Evolutionary conservation across 2,888 invertebrate genomes (phyloP).

Genomic region (Polia nebulosa): DNA sequence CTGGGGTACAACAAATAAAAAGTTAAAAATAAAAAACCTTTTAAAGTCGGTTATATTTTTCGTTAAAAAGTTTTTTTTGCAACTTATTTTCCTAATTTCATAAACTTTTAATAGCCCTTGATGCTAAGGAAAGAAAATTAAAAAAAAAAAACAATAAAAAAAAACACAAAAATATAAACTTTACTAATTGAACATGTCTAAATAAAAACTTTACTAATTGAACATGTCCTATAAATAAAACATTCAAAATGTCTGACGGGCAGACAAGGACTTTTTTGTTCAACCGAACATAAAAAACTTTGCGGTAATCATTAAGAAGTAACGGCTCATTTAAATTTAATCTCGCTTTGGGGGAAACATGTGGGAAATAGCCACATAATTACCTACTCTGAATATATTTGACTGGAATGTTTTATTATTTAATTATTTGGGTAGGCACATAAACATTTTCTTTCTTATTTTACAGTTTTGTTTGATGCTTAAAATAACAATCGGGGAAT

Average conservation of each 20-base stretch:
- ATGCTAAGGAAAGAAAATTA: background rate
- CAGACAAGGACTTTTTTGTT: constrained; percentile 50
- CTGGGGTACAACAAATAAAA: too few species aligned
- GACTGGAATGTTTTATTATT: constrained; percentile 25
- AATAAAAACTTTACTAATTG: constrained; percentile 31
- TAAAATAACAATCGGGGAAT: too few species aligned
- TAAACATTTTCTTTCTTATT: too few species aligned
- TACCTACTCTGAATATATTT: constrained; percentile 40
- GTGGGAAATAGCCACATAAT: constrained; percentile 45
- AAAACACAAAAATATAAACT: constrained; percentile 2
- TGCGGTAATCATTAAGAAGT: constrained; percentile 59
- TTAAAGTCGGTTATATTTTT: too few species aligned
- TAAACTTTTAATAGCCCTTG: background rate
- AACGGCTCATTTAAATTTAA: constrained; percentile 66
- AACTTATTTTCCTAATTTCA: too few species aligned
- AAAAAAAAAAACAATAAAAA: background rate
- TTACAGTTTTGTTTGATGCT: too few species aligned
- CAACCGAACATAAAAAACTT: constrained; percentile 58
- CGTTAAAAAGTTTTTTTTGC: too few species aligned
- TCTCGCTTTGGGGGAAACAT: constrained; percentile 56
- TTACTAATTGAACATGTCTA: constrained; percentile 35
- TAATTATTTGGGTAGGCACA: constrained; percentile 14
- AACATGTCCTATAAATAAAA: constrained; percentile 42
- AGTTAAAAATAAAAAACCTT: too few species aligned
- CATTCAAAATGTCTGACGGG: constrained; percentile 11